Percentiles rank a stretch among this genome's conserved stretches.
Conservation (phyloP, 2,797 vertebrate species). For the Lemur catta region DNA sequence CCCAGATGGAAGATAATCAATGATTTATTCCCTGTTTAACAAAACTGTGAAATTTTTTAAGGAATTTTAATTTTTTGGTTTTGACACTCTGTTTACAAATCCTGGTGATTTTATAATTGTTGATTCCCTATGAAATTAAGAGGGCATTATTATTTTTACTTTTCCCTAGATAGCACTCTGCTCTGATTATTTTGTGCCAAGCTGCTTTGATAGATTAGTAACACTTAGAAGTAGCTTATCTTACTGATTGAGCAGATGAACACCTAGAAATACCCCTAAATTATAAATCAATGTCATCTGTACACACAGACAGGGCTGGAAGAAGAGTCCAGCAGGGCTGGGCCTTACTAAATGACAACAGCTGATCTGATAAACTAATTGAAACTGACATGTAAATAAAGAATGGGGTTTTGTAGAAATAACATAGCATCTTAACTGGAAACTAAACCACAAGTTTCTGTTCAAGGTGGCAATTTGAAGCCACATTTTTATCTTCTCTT, state of each 20-base stretch:
- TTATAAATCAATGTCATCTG: not conserved
- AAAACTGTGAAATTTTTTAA: not conserved
- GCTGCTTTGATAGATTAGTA: not conserved
- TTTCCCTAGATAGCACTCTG: not conserved
- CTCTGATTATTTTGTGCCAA: not conserved
- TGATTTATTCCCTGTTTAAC: not conserved
- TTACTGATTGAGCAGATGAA: not conserved
- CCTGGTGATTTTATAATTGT: not conserved
- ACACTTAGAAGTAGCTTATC: not conserved
- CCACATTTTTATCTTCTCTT: not conserved
- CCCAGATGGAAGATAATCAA: conserved; percentile 10
- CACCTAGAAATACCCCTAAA: not conserved
- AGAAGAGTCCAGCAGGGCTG: not conserved
- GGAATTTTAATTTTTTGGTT: not conserved
- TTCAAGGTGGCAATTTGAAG: not conserved
- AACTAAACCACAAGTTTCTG: not conserved
- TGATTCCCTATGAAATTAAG: not conserved
- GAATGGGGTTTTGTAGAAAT: not conserved
- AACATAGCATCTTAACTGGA: not conserved
- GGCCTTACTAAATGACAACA: not conserved
- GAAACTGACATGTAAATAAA: not conserved
- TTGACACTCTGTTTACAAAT: not conserved
- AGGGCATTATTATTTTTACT: not conserved
- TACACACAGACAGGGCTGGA: not conserved
- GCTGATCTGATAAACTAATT: not conserved